Evolutionary conservation across 2,888 invertebrate species (phyloP), one percentile per base, ranked within the genome.

Genomic region (Nomada ferruginata): DNA sequence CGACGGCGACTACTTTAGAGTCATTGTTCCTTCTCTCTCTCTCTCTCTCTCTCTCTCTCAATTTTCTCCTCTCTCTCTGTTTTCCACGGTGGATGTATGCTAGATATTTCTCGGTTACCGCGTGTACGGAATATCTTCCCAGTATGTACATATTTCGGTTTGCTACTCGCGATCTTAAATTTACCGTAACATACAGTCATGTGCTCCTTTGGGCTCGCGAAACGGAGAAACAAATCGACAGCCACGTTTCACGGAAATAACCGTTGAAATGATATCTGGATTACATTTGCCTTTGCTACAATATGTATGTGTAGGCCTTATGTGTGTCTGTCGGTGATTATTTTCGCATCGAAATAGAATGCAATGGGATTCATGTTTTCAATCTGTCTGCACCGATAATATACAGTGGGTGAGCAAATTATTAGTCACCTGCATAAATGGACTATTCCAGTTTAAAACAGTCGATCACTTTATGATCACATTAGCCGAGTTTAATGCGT

Each of bases 61-160:
- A 7, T 29, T 5, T 29, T 36, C 36, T 36, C 36, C 5, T 36
- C 36, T 36, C 36, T 36, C 36, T 36, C 36, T 36, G 7, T 36
- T 36, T 36, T 36, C 26, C 23, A 26, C n/a, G 44, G 53, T 64
- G 76, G 61, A 73, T 61, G 20, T 57, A 47, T 36, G 23, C 65
- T 50, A 44, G 69, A 73, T 64, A 76, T 76, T 82, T 73, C 61
- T 73, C 44, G 44, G 64, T 61, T 64, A 23, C 65, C 50, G 18
- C 66, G 65, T 59, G 57, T 42, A 76, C 60, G 23, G 72, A 72
- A 79, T 69, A 66, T 53, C 63, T 50, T 73, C 55, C 55, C 36
- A 80, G 70, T 73, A n/a, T n/a, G n/a, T n/a, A n/a, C n/a, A n/a
- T n/a, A 82, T 80, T 80, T 76, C 50, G 44, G 71, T 74, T 36